phyloP scores from a whole-genome alignment of 2,888 invertebrate genomes.

The Buathra laborator region DNA sequence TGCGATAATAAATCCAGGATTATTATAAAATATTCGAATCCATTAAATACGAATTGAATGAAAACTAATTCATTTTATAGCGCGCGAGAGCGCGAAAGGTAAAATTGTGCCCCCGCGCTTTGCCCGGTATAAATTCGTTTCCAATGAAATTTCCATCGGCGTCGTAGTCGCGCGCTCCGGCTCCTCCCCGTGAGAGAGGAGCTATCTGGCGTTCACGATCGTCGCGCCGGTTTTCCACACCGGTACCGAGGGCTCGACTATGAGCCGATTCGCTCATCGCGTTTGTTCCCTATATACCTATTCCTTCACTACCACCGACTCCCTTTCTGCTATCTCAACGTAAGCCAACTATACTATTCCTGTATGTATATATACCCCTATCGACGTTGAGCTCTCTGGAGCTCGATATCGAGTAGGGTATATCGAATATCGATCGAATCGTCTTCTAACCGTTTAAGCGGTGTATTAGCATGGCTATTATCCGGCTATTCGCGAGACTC shows the following conservation, averaged over 20 bases:
- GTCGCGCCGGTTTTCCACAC: slow-evolving; percentile 50
- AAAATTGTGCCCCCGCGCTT: slow-evolving; percentile 52
- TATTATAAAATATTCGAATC: slow-evolving; percentile 68
- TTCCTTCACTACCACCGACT: slow-evolving; percentile 8
- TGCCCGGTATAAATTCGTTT: slow-evolving; percentile 60
- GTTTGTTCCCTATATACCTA: slow-evolving; percentile 23
- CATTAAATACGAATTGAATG: slow-evolving; percentile 66
- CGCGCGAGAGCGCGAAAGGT: background rate
- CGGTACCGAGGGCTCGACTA: slow-evolving; percentile 44
- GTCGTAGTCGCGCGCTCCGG: background rate
- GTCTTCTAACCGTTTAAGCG: slow-evolving; percentile 67
- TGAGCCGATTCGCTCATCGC: slow-evolving; percentile 44
- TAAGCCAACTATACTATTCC: background rate
- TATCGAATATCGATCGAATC: slow-evolving; percentile 73
- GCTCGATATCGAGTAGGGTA: slow-evolving; percentile 66
- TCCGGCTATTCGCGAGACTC: slow-evolving; percentile 65
- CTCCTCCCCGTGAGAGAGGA: background rate
- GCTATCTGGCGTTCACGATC: slow-evolving; percentile 65
- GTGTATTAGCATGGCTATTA: slow-evolving; percentile 70
- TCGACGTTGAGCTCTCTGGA: slow-evolving; percentile 43
- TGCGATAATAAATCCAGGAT: slow-evolving; percentile 61
- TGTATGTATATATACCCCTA: slow-evolving; percentile 1
- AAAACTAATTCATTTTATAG: slow-evolving; percentile 67
- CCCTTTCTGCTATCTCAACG: slow-evolving; percentile 2
- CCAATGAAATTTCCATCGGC: slow-evolving; percentile 67